Percentiles rank a stretch among this genome's conserved stretches.
Evolutionary conservation across 2,113 vertebrate genomes (phyloP).

Genomic region (Paramisgurnus dabryanus): DNA sequence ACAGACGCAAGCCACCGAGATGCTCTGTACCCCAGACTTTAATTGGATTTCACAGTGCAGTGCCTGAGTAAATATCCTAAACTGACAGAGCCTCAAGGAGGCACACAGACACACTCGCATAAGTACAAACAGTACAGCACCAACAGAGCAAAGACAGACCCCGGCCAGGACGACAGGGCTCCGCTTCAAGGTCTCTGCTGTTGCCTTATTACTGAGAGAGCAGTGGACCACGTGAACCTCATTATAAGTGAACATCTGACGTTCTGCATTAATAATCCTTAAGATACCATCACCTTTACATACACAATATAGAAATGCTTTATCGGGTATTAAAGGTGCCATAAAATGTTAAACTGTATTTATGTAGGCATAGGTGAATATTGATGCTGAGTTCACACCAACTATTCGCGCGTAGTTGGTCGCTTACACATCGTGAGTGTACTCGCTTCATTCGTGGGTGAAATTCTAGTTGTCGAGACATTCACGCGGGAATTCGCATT

Average conservation of each 20-base stretch:
- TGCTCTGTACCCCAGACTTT: slow-evolving; percentile 33
- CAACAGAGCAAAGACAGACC: slow-evolving; percentile 14
- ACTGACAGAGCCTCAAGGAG: slow-evolving; percentile 45
- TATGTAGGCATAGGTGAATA: no score
- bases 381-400: no score
- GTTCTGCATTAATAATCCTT: neutral
- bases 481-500: no score
- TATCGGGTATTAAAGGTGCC: neutral
- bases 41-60: slow-evolving; percentile 58
- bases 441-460: no score
- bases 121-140: slow-evolving; percentile 38
- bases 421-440: no score
- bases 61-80: slow-evolving; percentile 52
- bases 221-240: slow-evolving; percentile 32
- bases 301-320: neutral
- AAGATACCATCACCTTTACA: neutral
- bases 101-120: slow-evolving; percentile 15
- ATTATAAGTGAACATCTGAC: slow-evolving; percentile 27
- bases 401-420: no score
- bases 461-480: no score
- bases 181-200: slow-evolving; percentile 11
- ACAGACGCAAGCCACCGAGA: slow-evolving; percentile 24
- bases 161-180: neutral
- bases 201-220: slow-evolving; percentile 28
- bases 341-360: no score